phyloP scores from a whole-genome alignment of 2,888 invertebrate genomes.

The Aquatica leii region DNA sequence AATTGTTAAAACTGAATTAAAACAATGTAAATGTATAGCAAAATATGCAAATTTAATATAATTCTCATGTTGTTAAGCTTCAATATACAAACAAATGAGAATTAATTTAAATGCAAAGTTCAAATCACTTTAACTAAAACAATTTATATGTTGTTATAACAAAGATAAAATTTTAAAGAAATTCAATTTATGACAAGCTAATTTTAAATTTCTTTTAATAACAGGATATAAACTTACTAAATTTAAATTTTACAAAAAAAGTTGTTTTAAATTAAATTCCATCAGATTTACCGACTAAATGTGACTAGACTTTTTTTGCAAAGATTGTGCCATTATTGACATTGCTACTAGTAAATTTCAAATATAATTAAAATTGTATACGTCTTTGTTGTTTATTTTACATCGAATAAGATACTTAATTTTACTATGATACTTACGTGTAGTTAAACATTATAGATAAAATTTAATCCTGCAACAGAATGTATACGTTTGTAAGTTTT shows the following conservation, averaged over 20 bases:
- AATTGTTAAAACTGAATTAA: conserved; percentile 26
- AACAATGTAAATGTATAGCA: conserved; percentile 24
- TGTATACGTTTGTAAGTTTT: too few species aligned
- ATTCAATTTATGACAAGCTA: conserved; percentile 10
- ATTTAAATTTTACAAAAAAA: neutral
- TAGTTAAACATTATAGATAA: too few species aligned
- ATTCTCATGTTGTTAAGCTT: conserved; percentile 24
- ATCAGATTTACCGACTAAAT: too few species aligned
- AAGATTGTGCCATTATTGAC: too few species aligned
- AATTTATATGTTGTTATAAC: conserved; percentile 16
- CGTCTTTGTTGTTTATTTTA: too few species aligned
- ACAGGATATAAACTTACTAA: neutral
- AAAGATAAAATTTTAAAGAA: conserved; percentile 15
- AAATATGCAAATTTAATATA: conserved; percentile 29
- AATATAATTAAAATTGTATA: too few species aligned
- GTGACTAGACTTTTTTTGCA: too few species aligned
- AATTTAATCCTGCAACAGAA: too few species aligned
- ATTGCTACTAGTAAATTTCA: too few species aligned
- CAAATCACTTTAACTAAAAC: conserved; percentile 23
- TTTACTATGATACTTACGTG: too few species aligned
- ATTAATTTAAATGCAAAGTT: conserved; percentile 29
- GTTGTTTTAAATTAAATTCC: conserved; percentile 1
- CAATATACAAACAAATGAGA: conserved; percentile 28
- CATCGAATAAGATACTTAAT: too few species aligned
- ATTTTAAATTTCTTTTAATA: conserved; percentile 12